phyloP scores from a whole-genome alignment of 2,888 invertebrate species.

The Syrista parreyssii region DNA sequence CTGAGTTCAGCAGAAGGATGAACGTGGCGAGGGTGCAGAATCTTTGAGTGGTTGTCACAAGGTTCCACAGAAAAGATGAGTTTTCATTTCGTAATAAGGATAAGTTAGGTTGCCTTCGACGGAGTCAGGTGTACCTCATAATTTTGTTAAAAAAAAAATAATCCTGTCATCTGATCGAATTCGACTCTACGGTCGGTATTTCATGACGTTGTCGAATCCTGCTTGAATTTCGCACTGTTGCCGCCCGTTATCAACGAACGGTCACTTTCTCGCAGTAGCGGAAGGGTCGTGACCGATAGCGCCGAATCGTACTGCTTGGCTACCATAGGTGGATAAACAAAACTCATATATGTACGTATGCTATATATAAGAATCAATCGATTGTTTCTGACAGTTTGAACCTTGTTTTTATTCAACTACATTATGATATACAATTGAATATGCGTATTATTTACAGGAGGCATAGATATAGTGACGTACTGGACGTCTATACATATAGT shows the following conservation, averaged over 20 bases:
- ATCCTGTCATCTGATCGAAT: background rate
- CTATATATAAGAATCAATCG: background rate
- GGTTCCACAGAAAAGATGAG: background rate
- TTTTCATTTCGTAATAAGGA: background rate
- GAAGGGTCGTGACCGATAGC: slow-evolving; percentile 2
- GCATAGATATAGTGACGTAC: background rate
- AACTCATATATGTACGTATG: background rate
- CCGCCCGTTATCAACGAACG: slow-evolving; percentile 41
- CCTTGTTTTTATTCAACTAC: background rate
- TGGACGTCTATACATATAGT: background rate
- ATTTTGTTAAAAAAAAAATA: background rate
- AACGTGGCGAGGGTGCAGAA: background rate
- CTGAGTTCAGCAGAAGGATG: background rate
- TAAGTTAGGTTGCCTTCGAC: background rate
- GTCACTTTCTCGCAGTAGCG: slow-evolving; percentile 24
- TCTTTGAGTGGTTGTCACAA: background rate
- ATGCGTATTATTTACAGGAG: background rate
- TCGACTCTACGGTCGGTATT: background rate
- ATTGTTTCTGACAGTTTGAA: background rate
- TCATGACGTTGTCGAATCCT: background rate
- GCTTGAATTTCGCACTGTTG: background rate
- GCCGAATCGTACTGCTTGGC: background rate
- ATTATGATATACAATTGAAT: background rate
- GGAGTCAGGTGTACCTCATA: background rate
- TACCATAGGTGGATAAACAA: slow-evolving; percentile 4